Evolutionary conservation across 2,888 invertebrate species (phyloP), one percentile per base, ranked within the genome.

Genomic region (Heliconius sara): DNA sequence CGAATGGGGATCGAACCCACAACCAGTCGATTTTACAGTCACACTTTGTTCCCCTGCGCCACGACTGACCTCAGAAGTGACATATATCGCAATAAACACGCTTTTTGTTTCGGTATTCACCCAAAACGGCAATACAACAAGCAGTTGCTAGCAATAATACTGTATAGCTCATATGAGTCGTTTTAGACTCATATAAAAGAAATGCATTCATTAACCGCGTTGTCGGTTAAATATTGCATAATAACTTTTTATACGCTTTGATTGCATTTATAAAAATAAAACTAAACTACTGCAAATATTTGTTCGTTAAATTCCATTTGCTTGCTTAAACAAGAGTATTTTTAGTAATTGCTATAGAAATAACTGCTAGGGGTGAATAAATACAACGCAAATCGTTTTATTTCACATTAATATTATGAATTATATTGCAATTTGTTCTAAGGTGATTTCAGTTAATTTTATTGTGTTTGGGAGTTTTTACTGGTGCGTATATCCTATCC

Each of bases 221-320:
- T 39, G 67, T 67, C 22, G 16, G 4, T 22, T 67, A 67, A 34
- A 67, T 67, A 67, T 34, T 34, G 39, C 67, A n/a, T 39, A 67
- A 67, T 67, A 39, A 67, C 67, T 19, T 66, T 66, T 66, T 66
- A 66, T 67, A 34, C 10, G 34, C 67, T 10, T 67, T 67, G 22
- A 67, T 67, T 67, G 67, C 67, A 39, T 22, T 67, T 67, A 67
- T 67, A 39, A 67, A 67, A 67, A n/a, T 67, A 67, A 67, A 39
- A 67, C 22, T 22, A 22, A 67, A 39, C 7, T n/a, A 67, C 67
- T 10, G 67, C 22, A 67, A 67, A 39, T 67, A 67, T 67, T 67
- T 67, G 34, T 67, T 34, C 22, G 3, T 22, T 39, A 39, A 67
- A 34, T 67, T 67, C 12, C 22, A 67, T 67, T 67, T 67, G 39